phyloP scores from a whole-genome alignment of 2,113 vertebrate genomes.

The Scytalopus superciliaris region DNA sequence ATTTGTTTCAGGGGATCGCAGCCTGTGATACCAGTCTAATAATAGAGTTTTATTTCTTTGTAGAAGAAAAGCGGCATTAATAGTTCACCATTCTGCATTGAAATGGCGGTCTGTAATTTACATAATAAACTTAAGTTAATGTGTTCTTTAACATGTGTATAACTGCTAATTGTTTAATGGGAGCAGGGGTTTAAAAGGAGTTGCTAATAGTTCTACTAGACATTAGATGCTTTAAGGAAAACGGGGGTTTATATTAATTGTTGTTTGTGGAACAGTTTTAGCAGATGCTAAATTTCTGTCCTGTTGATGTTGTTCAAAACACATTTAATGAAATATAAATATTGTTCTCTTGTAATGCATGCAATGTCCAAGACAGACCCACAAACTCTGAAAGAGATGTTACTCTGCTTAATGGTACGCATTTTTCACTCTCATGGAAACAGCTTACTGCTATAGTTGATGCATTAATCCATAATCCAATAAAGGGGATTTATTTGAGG shows the following conservation, averaged over 20 bases:
- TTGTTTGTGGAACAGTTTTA: background rate
- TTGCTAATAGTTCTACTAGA: background rate
- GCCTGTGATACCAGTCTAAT: background rate
- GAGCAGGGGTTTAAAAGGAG: background rate
- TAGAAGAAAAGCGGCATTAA: background rate
- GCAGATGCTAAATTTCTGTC: background rate
- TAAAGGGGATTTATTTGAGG: constrained; percentile 42
- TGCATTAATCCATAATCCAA: constrained; percentile 62
- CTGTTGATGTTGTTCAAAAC: background rate
- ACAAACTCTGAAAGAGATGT: background rate
- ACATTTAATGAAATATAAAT: background rate
- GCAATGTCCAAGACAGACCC: background rate
- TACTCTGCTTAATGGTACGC: background rate
- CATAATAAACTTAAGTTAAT: background rate
- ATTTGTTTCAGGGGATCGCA: background rate
- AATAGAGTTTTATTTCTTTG: background rate
- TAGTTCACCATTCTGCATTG: background rate
- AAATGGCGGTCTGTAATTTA: background rate
- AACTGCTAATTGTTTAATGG: background rate
- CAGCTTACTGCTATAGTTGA: constrained; percentile 43
- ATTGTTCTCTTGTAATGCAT: background rate
- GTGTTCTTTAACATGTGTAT: background rate
- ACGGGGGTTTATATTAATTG: background rate
- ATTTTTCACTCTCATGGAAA: constrained; percentile 25
- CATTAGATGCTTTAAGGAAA: background rate